phyloP scores from a whole-genome alignment of 1,140 invertebrate genomes.

The Caenorhabditis inopinata region DNA sequence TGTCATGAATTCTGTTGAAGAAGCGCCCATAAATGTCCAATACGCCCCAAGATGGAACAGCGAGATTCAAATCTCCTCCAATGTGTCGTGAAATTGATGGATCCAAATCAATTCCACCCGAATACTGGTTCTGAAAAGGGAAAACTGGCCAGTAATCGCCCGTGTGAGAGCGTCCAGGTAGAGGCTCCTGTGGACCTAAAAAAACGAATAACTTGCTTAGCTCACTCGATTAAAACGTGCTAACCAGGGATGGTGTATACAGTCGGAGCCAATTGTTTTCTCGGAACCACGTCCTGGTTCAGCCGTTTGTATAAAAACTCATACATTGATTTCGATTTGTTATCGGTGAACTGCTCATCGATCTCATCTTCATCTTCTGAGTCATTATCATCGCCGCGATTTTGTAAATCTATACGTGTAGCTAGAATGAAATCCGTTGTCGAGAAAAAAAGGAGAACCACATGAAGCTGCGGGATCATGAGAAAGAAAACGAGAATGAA shows the following conservation, averaged over 20 bases:
- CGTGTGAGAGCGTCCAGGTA: constrained; percentile 48
- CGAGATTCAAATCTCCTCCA: constrained; percentile 53
- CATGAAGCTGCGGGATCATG: background rate
- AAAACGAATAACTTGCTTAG: background rate
- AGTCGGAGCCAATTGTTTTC: constrained; percentile 11
- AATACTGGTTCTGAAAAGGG: constrained; percentile 25
- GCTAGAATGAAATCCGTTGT: background rate
- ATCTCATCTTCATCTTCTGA: background rate
- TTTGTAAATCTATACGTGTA: constrained; percentile 11
- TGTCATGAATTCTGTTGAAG: constrained; percentile 49
- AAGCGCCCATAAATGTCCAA: constrained; percentile 52
- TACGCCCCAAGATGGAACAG: constrained; percentile 55
- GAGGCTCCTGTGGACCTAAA: constrained; percentile 49
- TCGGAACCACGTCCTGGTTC: constrained; percentile 37
- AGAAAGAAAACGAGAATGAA: constrained; percentile 21
- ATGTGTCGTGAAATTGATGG: constrained; percentile 47
- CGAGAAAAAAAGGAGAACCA: background rate
- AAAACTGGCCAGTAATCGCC: constrained; percentile 52
- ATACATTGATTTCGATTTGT: constrained; percentile 34
- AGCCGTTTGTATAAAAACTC: constrained; percentile 47
- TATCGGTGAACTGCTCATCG: constrained; percentile 11
- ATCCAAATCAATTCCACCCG: constrained; percentile 19
- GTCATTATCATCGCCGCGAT: background rate
- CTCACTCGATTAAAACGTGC: background rate
- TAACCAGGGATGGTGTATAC: constrained; percentile 41